phyloP scores from a whole-genome alignment of 1,140 invertebrate species.

The Drosophila pachea region DNA sequence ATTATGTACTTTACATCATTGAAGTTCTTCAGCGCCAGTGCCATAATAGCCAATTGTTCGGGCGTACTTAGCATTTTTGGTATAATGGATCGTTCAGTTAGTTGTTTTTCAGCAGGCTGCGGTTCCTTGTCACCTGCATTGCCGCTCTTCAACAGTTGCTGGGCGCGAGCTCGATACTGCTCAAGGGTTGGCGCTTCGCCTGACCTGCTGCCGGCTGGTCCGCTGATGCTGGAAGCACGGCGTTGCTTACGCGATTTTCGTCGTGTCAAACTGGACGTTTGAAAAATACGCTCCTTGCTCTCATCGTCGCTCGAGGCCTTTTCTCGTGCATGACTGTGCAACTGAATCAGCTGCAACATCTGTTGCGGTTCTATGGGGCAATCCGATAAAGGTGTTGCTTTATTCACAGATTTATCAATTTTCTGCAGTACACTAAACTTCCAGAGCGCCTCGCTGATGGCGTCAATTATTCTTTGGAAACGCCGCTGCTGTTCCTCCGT shows the following conservation, averaged over 20 bases:
- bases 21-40: conserved; percentile 67
- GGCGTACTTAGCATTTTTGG: conserved; percentile 70
- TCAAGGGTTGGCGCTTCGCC: conserved; percentile 37
- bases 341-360: conserved; percentile 59
- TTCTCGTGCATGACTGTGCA: conserved; percentile 54
- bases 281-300: conserved; percentile 59
- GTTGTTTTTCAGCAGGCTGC: not conserved
- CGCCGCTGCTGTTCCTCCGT: conserved; percentile 45
- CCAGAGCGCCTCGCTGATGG: conserved; percentile 69
- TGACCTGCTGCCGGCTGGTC: conserved; percentile 19
- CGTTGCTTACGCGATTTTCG: conserved; percentile 61
- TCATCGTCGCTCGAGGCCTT: conserved; percentile 75
- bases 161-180: conserved; percentile 32
- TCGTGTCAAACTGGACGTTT: conserved; percentile 54
- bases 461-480: conserved; percentile 63
- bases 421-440: conserved; percentile 68
- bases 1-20: conserved; percentile 76
- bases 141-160: conserved; percentile 26
- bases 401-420: conserved; percentile 54
- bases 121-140: conserved; percentile 1
- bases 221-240: conserved; percentile 65
- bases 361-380: conserved; percentile 61
- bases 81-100: conserved; percentile 60
- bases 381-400: conserved; percentile 13
- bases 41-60: conserved; percentile 73